phyloP scores from a whole-genome alignment of 1,140 invertebrate genomes.

The Popillia japonica region DNA sequence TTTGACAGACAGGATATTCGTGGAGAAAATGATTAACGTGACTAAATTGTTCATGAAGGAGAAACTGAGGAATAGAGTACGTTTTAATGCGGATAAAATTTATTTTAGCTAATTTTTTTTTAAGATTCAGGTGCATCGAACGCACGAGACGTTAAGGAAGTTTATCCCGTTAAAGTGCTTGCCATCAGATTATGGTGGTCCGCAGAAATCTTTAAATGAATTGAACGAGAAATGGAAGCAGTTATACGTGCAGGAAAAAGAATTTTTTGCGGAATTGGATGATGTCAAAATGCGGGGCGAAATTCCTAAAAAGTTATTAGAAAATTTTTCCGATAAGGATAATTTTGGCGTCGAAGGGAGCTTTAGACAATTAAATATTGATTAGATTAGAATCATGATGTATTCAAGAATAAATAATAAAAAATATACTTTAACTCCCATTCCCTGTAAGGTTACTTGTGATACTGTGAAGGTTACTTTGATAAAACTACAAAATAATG shows the following conservation, averaged over 20 bases:
- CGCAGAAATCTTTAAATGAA: slow-evolving; percentile 48
- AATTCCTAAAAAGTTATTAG: background rate
- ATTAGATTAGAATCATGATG: too few species aligned
- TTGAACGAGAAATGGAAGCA: slow-evolving; percentile 52
- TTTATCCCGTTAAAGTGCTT: slow-evolving; percentile 52
- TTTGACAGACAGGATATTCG: background rate
- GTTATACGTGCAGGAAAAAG: background rate
- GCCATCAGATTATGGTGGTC: slow-evolving; percentile 57
- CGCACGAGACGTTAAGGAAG: slow-evolving; percentile 48
- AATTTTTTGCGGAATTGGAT: background rate
- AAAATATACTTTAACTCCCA: too few species aligned
- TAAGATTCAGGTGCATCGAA: slow-evolving; percentile 53
- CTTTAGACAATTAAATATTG: slow-evolving; percentile 31
- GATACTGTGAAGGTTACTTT: too few species aligned
- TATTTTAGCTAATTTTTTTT: background rate
- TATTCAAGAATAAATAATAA: too few species aligned
- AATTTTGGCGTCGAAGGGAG: background rate
- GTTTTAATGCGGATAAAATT: background rate
- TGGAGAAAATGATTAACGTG: background rate
- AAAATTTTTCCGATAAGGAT: slow-evolving; percentile 4
- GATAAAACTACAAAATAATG: too few species aligned
- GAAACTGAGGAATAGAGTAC: slow-evolving; percentile 21
- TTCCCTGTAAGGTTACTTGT: too few species aligned
- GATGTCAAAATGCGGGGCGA: background rate
- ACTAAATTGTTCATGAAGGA: slow-evolving; percentile 20